These are phyloP conservation scores for Aleadryas rufinucha DNA, from an alignment of 2,113 vertebrate species.

Conservation along the genomic window DNA sequence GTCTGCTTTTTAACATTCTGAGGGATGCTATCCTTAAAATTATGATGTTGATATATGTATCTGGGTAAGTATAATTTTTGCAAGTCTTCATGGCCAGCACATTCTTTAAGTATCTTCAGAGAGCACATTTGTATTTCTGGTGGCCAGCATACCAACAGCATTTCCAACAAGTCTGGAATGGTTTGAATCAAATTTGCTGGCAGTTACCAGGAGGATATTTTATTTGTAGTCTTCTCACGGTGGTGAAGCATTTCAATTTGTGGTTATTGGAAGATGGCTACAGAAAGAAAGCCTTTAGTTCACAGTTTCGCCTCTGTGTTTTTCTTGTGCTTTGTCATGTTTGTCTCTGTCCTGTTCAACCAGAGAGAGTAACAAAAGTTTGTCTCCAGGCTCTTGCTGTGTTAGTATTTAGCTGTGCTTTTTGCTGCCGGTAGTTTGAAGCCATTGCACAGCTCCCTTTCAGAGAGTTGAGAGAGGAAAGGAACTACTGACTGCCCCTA, in stretches of 20 bases:
- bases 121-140: not conserved
- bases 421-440: not conserved
- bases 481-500: not conserved
- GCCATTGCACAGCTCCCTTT: not conserved
- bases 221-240: constrained; percentile 7
- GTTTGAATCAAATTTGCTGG: constrained; percentile 30
- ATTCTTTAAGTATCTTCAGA: not conserved
- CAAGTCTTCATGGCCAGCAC: not conserved
- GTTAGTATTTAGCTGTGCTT: not conserved
- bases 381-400: not conserved
- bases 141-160: not conserved
- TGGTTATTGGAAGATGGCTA: not conserved
- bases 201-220: not conserved
- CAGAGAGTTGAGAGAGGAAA: not conserved
- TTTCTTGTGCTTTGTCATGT: not conserved
- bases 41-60: not conserved
- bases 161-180: not conserved
- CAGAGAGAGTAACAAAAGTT: not conserved
- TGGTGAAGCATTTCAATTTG: not conserved
- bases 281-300: not conserved
- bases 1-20: not conserved
- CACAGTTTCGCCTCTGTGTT: not conserved
- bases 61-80: not conserved
- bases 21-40: not conserved
- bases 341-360: not conserved